Conservation (phyloP, 2,113 vertebrate genomes). For the Dromiciops gliroides region DNA sequence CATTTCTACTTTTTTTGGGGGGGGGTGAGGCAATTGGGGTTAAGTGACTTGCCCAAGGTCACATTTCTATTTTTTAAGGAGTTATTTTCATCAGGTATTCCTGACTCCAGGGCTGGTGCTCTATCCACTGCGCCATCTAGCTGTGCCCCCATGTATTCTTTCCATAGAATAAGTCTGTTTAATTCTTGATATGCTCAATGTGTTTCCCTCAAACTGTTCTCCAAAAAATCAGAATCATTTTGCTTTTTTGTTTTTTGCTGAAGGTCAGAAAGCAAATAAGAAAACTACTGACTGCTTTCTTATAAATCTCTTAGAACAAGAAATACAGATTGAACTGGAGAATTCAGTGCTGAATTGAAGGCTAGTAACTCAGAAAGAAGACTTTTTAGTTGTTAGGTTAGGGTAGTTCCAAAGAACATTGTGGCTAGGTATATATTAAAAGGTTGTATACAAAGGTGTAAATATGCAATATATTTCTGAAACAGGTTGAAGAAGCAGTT, state of each 20-base stretch:
- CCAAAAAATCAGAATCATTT: rapidly evolving
- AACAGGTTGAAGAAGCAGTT: neutral
- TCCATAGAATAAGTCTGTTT: neutral
- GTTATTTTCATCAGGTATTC: too few species aligned
- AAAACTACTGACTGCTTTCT: neutral
- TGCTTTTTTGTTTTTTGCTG: rapidly evolving
- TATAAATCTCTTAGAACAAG: neutral
- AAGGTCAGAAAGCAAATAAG: neutral
- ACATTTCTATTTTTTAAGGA: too few species aligned
- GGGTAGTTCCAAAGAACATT: neutral
- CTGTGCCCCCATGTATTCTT: neutral
- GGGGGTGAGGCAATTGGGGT: too few species aligned
- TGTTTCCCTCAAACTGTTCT: neutral
- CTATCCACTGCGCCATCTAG: too few species aligned
- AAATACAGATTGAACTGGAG: neutral
- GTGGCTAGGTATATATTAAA: neutral
- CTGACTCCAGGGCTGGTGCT: too few species aligned
- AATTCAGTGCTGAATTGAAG: neutral
- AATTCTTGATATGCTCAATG: neutral
- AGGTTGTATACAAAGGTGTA: neutral
- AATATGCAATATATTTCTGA: neutral
- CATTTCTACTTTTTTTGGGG: too few species aligned
- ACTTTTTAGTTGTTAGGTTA: neutral
- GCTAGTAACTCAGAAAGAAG: neutral
- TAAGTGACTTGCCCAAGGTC: too few species aligned